phyloP scores from a whole-genome alignment of 2,797 vertebrate genomes.

The Yasuhikotakia modesta region DNA sequence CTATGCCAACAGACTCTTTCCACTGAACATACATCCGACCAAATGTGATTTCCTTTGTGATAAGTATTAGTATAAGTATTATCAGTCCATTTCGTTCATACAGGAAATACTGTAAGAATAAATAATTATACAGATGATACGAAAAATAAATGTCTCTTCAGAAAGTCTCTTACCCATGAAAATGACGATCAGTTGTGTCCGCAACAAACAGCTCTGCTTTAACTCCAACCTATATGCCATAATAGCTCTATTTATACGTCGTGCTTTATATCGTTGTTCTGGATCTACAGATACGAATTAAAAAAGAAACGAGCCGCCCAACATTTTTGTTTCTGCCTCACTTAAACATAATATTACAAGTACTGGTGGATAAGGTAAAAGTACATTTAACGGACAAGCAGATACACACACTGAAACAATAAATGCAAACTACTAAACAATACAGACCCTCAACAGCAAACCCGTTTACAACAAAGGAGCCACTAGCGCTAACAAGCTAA shows the following conservation, averaged over 20 bases:
- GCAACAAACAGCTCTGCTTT: constrained; percentile 29
- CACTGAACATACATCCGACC: not conserved
- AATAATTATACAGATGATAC: not conserved
- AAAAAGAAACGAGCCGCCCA: not conserved
- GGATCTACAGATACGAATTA: too few species aligned
- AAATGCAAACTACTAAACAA: not conserved
- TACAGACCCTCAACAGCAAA: not conserved
- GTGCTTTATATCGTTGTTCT: constrained; percentile 3
- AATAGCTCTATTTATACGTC: constrained; percentile 38
- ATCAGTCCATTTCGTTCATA: not conserved
- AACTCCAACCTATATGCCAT: constrained; percentile 53
- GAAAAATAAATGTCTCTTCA: not conserved
- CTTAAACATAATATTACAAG: not conserved
- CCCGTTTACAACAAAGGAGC: constrained; percentile 29
- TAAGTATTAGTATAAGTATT: too few species aligned
- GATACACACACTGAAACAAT: not conserved
- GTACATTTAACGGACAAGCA: not conserved
- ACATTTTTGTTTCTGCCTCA: constrained; percentile 6
- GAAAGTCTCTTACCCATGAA: constrained; percentile 55
- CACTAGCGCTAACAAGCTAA: constrained; percentile 30
- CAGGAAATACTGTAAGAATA: not conserved
- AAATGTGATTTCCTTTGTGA: too few species aligned
- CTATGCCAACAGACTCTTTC: too few species aligned
- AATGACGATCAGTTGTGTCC: constrained; percentile 52
- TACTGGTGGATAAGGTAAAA: not conserved